Evolutionary conservation across 2,888 invertebrate genomes (phyloP).

Genomic region (Spodoptera exigua): DNA sequence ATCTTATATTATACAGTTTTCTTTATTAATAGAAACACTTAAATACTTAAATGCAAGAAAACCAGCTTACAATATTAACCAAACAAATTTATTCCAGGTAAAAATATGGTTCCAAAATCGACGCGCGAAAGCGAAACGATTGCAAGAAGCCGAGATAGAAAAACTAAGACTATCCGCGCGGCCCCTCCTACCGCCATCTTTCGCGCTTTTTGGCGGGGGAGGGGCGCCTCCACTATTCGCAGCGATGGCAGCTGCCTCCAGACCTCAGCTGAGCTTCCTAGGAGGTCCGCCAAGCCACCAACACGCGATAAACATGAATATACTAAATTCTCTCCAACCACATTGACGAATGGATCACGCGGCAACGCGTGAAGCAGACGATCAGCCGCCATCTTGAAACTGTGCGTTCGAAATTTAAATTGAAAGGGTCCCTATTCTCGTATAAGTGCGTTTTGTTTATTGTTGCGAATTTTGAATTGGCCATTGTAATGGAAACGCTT

Average conservation of each 20-base stretch:
- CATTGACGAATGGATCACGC: conserved; percentile 88
- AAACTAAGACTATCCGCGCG: conserved; percentile 95
- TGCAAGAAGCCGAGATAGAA: conserved; percentile 98
- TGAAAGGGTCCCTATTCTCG: conserved; percentile 50
- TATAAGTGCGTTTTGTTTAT: conserved; percentile 40
- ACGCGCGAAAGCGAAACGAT: conserved; percentile 98
- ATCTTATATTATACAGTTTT: too few relatives aligned
- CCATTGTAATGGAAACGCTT: conserved; percentile 29
- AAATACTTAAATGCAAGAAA: not conserved
- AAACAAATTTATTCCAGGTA: conserved; percentile 88
- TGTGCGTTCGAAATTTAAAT: conserved; percentile 57
- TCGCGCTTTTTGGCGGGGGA: conserved; percentile 91
- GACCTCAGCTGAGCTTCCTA: conserved; percentile 90
- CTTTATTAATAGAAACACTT: too few relatives aligned
- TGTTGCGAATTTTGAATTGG: conserved; percentile 26
- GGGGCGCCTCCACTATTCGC: conserved; percentile 92
- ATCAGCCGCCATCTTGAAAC: conserved; percentile 74
- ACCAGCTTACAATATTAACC: not conserved
- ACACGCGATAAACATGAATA: conserved; percentile 88
- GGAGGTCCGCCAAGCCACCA: conserved; percentile 88
- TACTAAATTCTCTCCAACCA: conserved; percentile 88
- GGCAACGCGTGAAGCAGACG: conserved; percentile 71
- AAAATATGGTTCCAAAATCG: conserved; percentile 98
- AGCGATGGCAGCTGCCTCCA: conserved; percentile 90
- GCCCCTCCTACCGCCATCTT: conserved; percentile 93